A percentile compares a stretch with the other conserved stretches of the same genome.
Evolutionary conservation across 2,113 vertebrate genomes (phyloP).

Genomic region (Dendrocopos noguchii): DNA sequence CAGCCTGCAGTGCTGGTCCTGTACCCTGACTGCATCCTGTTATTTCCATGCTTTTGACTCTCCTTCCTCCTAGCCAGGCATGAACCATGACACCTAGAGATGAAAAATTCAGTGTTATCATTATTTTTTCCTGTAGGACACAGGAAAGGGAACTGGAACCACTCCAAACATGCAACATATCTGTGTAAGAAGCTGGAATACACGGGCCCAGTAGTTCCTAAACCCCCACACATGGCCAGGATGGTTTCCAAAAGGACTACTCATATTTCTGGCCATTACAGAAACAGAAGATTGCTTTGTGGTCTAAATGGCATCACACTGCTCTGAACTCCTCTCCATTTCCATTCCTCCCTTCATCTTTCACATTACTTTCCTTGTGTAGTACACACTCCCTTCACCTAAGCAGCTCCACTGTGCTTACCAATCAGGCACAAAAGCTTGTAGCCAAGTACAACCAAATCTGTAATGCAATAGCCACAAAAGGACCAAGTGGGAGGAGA

Average conservation of each 20-base stretch:
- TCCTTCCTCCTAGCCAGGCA: not conserved
- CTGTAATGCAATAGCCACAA: fast-evolving
- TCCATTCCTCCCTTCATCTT: not conserved
- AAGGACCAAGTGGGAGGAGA: not conserved
- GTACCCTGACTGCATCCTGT: not conserved
- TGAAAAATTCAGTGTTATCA: not conserved
- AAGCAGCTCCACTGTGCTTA: not conserved
- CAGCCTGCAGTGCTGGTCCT: not conserved
- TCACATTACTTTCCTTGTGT: not conserved
- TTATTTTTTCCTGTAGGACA: not conserved
- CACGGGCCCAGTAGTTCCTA: not conserved
- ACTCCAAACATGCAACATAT: not conserved
- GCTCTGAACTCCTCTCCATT: not conserved
- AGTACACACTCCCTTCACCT: not conserved
- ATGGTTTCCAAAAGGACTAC: not conserved
- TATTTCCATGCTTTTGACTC: not conserved
- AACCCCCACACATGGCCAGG: not conserved
- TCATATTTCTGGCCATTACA: not conserved
- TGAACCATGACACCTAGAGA: not conserved
- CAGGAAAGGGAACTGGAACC: not conserved
- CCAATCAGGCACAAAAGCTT: not conserved
- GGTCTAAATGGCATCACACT: not conserved
- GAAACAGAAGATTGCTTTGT: not conserved
- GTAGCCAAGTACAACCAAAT: not conserved
- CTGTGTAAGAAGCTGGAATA: not conserved